These are phyloP conservation scores for Anticlea derivata DNA, from an alignment of 2,888 invertebrate species.

Conservation along the genomic window DNA sequence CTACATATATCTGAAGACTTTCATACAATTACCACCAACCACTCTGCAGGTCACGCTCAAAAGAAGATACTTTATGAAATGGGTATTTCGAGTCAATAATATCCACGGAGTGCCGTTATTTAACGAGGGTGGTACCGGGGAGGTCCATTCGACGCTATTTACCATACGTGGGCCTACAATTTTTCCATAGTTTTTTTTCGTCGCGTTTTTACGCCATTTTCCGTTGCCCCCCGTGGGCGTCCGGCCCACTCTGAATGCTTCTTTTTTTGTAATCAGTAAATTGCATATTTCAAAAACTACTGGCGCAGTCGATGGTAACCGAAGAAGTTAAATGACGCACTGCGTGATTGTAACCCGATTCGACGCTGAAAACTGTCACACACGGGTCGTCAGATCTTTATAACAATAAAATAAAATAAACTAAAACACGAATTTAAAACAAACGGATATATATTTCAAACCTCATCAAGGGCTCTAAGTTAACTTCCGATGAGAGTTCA, in stretches of 20 bases:
- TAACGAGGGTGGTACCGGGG: conserved; percentile 49
- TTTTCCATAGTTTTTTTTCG: conserved; percentile 65
- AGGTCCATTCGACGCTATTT: conserved; percentile 64
- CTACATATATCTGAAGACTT: too few relatives aligned
- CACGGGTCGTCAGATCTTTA: conserved; percentile 14
- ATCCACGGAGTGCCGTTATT: conserved; percentile 45
- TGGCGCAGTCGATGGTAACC: conserved; percentile 43
- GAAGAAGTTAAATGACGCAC: too few relatives aligned
- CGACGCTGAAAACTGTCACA: conserved; percentile 20
- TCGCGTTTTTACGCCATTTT: conserved; percentile 72
- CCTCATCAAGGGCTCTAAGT: too few relatives aligned
- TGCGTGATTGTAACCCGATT: too few relatives aligned
- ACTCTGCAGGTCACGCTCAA: too few relatives aligned
- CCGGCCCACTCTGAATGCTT: conserved; percentile 47
- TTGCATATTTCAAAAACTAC: conserved; percentile 83
- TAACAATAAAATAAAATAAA: too few relatives aligned
- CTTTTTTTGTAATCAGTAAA: conserved; percentile 79
- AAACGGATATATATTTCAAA: too few relatives aligned
- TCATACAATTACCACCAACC: too few relatives aligned
- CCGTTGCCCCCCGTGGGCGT: conserved; percentile 65
- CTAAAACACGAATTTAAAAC: too few relatives aligned
- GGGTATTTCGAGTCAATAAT: conserved; percentile 32
- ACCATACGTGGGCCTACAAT: conserved; percentile 73
- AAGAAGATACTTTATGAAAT: conserved; percentile 23
- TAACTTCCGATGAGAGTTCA: too few relatives aligned